These are phyloP conservation scores for Drosophila monieri DNA, from an alignment of 2,888 invertebrate species.

Conservation along the genomic window DNA sequence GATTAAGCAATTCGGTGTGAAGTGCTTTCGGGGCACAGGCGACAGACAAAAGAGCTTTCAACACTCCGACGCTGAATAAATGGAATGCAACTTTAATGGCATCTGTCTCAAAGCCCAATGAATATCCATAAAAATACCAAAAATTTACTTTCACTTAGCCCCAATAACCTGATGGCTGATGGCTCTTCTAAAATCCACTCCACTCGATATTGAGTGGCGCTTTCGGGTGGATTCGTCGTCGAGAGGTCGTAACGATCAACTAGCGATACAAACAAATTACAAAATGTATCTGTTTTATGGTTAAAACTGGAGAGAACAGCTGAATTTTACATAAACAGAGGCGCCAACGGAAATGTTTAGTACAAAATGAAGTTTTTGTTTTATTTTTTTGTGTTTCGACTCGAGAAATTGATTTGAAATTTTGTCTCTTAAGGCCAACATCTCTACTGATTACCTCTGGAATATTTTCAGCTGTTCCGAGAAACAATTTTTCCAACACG, in stretches of 20 bases:
- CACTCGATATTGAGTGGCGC: constrained; percentile 55
- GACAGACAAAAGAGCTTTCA: constrained; percentile 65
- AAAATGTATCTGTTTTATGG: constrained; percentile 63
- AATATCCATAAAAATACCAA: constrained; percentile 62
- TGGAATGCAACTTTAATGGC: constrained; percentile 68
- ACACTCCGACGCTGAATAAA: constrained; percentile 58
- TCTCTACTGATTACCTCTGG: neutral
- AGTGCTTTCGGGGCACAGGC: constrained; percentile 54
- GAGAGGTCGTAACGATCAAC: constrained; percentile 50
- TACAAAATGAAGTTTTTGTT: constrained; percentile 2
- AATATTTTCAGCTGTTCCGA: constrained; percentile 58
- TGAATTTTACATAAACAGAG: constrained; percentile 16
- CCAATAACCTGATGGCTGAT: constrained; percentile 42
- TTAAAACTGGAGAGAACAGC: constrained; percentile 22
- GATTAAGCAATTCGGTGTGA: constrained; percentile 71
- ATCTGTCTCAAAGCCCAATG: constrained; percentile 26
- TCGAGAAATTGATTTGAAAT: neutral
- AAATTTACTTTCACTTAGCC: constrained; percentile 71
- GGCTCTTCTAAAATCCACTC: constrained; percentile 23
- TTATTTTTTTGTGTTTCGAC: neutral
- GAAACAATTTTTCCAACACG: constrained; percentile 34
- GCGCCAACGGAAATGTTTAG: constrained; percentile 25
- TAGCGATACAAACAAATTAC: constrained; percentile 67
- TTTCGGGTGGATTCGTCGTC: constrained; percentile 41
- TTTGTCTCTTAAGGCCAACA: neutral